Evolutionary conservation across 2,888 invertebrate species (phyloP), one percentile per base, ranked within the genome.

Genomic region (Opisthograptis luteolata): DNA sequence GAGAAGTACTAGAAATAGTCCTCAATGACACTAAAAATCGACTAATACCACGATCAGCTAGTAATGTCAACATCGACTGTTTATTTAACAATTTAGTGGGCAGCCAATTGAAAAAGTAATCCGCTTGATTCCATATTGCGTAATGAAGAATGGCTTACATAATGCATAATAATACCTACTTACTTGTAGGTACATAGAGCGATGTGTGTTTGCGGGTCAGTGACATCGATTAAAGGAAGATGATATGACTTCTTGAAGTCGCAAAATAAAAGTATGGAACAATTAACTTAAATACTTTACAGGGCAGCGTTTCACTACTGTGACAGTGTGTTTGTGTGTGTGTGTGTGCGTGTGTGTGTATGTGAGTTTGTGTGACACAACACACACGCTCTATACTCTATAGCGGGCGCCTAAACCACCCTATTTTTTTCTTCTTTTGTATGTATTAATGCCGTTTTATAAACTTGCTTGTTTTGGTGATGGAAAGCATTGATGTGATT

Each of bases 201-300:
- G 32, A 69, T 68, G 48, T 70, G 56, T 67, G 68, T 70, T 66
- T 66, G 46, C 58, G 54, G 70, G 70, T 64, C 68, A 60, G 55
- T 71, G 71, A 62, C 67, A 61, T 32, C 43, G 55, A 56, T 60
- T 44, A 40, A 17, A 44, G 24, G n/a, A n/a, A n/a, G n/a, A n/a
- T n/a, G 51, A 40, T 48, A 39, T 44, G n/a, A 58, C 44, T 43
- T 8, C 2, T n/a, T 34, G 9, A 20, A 34, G 3, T 31, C 2
- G 17, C 15, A 15, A 17, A 31, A 9, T n/a, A n/a, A n/a, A n/a
- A n/a, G n/a, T n/a, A n/a, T n/a, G n/a, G n/a, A n/a, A n/a, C n/a
- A n/a, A n/a, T n/a, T n/a, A n/a, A n/a, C n/a, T n/a, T n/a, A n/a
- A n/a, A n/a, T n/a, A n/a, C n/a, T 13, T 32, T 2, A 17, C 10